Evolutionary conservation across 2,888 invertebrate species (phyloP).

Genomic region (Archips xylosteana): DNA sequence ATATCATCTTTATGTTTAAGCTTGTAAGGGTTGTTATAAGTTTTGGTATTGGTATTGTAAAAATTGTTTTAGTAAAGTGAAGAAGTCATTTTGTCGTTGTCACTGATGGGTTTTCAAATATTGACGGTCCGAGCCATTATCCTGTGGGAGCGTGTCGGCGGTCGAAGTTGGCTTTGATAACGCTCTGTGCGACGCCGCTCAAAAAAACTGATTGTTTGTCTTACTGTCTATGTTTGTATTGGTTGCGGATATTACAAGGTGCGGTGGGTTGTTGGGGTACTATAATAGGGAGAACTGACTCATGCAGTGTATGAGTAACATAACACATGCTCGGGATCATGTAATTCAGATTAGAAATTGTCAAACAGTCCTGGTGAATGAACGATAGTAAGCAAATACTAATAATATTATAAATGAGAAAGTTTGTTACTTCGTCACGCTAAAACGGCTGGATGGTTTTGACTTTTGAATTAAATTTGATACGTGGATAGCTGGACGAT

Average conservation of each 20-base stretch:
- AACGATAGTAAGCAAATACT: too few species aligned
- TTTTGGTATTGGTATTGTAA: constrained; percentile 42
- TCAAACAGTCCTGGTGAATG: not conserved
- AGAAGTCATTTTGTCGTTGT: constrained; percentile 77
- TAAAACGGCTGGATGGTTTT: too few species aligned
- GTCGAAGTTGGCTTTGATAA: constrained; percentile 69
- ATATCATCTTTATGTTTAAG: constrained; percentile 49
- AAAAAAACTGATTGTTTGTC: constrained; percentile 70
- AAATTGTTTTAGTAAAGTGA: constrained; percentile 71
- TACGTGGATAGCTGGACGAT: too few species aligned
- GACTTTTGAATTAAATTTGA: too few species aligned
- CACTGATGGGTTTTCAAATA: constrained; percentile 82
- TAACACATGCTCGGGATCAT: constrained; percentile 9
- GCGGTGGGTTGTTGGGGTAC: constrained; percentile 52
- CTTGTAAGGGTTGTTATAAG: constrained; percentile 49
- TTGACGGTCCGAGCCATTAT: constrained; percentile 79
- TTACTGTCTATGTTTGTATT: constrained; percentile 70
- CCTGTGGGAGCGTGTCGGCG: constrained; percentile 71
- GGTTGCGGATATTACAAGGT: constrained; percentile 67
- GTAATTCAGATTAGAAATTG: not conserved
- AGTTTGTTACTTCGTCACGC: too few species aligned
- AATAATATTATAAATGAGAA: too few species aligned
- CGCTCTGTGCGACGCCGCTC: constrained; percentile 65
- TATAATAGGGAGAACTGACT: constrained; percentile 34
- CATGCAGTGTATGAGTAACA: constrained; percentile 1